Conservation (phyloP, 2,888 invertebrate species). For the Antheraea yamamai region DNA sequence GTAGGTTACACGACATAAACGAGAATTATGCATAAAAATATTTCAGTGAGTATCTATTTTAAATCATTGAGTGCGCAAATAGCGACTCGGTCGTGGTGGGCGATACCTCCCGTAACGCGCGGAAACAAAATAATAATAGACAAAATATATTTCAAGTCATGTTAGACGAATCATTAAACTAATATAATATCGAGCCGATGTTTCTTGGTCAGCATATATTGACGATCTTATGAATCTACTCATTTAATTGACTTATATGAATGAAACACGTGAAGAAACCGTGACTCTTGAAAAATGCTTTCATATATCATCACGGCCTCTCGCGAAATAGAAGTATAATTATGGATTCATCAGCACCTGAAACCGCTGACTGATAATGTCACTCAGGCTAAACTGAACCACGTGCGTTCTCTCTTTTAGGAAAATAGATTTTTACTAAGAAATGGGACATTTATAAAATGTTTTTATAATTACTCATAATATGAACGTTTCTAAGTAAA, state of each 20-base stretch:
- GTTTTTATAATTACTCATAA: too few relatives aligned
- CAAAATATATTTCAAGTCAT: neutral
- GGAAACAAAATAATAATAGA: slow-evolving; percentile 14
- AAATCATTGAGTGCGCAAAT: slow-evolving; percentile 59
- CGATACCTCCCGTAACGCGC: slow-evolving; percentile 42
- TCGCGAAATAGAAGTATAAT: neutral
- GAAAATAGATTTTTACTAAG: neutral
- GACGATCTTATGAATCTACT: neutral
- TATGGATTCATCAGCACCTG: neutral
- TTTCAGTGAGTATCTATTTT: slow-evolving; percentile 60
- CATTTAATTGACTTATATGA: neutral
- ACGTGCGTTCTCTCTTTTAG: neutral
- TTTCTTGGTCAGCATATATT: neutral
- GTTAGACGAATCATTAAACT: neutral
- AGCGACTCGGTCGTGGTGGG: slow-evolving; percentile 50
- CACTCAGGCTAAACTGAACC: neutral
- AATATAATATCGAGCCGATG: neutral
- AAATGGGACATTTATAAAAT: neutral
- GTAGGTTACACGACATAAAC: slow-evolving; percentile 36
- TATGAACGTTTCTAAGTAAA: too few relatives aligned
- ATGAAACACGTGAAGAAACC: neutral
- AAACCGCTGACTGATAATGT: neutral
- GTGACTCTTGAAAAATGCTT: neutral
- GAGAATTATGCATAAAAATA: slow-evolving; percentile 55
- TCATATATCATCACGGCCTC: neutral